phyloP scores from a whole-genome alignment of 2,113 vertebrate species.

The Tachuris rubrigastra region DNA sequence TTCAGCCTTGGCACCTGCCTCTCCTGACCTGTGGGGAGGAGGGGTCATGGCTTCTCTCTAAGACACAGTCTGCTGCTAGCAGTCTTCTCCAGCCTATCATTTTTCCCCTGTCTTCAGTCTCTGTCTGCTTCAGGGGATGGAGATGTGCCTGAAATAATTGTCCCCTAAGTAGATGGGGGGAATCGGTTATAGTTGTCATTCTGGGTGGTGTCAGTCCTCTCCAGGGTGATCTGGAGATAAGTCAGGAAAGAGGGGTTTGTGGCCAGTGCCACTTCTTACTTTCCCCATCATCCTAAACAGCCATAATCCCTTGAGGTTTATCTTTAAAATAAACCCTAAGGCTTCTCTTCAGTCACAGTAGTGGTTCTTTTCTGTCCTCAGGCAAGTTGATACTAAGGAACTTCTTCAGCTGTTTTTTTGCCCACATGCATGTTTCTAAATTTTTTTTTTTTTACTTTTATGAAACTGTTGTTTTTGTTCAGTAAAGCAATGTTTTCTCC shows the following conservation, averaged over 20 bases:
- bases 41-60: neutral
- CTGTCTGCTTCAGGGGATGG: neutral
- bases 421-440: neutral
- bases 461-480: neutral
- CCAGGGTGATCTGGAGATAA: neutral
- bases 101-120: neutral
- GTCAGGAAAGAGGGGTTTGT: neutral
- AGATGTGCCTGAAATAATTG: neutral
- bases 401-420: neutral
- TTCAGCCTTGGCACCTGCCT: neutral
- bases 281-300: neutral
- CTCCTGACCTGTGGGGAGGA: neutral
- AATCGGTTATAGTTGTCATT: neutral
- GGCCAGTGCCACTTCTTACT: neutral
- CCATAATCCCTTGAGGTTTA: neutral
- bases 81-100: neutral
- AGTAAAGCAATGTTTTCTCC: neutral
- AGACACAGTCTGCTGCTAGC: neutral
- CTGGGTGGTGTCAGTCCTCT: neutral
- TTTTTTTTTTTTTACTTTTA: neutral
- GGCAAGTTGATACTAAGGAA: neutral
- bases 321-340: neutral
- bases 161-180: neutral
- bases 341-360: neutral
- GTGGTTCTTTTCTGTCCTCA: neutral